Evolutionary conservation across 2,888 invertebrate species (phyloP), one percentile per base, ranked within the genome.

Genomic region (Vesta saturnalis): DNA sequence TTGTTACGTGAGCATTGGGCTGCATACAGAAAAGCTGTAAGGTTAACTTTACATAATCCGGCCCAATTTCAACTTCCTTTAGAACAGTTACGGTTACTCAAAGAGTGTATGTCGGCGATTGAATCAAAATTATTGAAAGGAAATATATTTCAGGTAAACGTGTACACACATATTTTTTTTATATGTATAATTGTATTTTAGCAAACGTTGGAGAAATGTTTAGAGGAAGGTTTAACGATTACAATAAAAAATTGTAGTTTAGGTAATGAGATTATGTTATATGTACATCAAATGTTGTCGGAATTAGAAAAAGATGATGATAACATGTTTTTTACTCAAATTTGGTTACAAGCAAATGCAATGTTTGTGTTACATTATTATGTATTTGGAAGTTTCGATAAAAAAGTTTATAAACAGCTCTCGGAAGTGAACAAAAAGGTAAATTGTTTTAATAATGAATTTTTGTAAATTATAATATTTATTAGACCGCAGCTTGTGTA

Each of bases 381-480:
- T 79, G 84, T 94, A 60, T 96, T 94, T 85, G 92, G 94, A 55
- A 87, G 88, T 75, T 86, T 88, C 75, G 95, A 96, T 81, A 92
- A 91, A 78, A 95, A 93, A 82, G 82, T 90, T 52, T 88, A 94
- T 60, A 92, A 91, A 82, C 85, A 88, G 60, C 81, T 95, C 22
- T 85, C 91, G 76, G 96, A 96, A 75, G 82, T 91, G 2, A 92
- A 95, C 82, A 90, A 89, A 79, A 95, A 92, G 87, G 91, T 91
- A 72, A 69, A 18, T 85, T 12, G 81, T 62, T 85, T 85, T 12
- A n/a, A n/a, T n/a, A 39, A 15, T 52, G 18, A 15, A 39, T 10
- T 12, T 59, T 8, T 6, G n/a, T 60, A 21, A n/a, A 47, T 30
- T 16, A 47, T n/a, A 15, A 18, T 8, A 14, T 60, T 49, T 22